These are phyloP conservation scores for Meda fulgida DNA, from an alignment of 2,797 vertebrate species.

Conservation along the genomic window DNA sequence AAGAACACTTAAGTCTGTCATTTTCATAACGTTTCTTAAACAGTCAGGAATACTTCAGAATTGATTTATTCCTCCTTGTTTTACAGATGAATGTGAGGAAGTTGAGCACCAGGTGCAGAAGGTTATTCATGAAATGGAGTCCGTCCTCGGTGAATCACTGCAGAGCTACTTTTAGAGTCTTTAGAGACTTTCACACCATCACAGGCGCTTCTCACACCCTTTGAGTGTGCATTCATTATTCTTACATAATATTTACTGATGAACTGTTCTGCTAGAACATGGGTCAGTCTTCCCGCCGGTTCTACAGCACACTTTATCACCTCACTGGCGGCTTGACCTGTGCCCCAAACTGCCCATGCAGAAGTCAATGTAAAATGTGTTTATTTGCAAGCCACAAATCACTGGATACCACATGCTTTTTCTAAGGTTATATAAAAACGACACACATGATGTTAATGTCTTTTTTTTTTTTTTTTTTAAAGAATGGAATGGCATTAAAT, in stretches of 20 bases:
- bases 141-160: slow-evolving; percentile 88
- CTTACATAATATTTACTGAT: slow-evolving; percentile 9
- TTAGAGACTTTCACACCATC: neutral
- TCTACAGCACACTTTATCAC: neutral
- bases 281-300: neutral
- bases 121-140: slow-evolving; percentile 90
- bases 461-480: slow-evolving; percentile 32
- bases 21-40: neutral
- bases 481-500: neutral
- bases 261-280: slow-evolving; percentile 8
- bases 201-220: neutral
- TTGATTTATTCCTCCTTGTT: slow-evolving; percentile 1
- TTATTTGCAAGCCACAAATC: neutral
- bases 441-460: neutral
- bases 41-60: neutral
- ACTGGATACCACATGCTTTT: neutral
- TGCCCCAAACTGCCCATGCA: neutral
- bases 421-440: neutral
- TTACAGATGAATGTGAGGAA: slow-evolving; percentile 92
- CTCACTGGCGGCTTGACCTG: neutral
- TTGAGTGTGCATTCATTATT: neutral
- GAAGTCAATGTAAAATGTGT: neutral
- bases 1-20: neutral
- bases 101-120: slow-evolving; percentile 95
- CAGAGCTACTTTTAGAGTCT: slow-evolving; percentile 91